A percentile compares a stretch with the other conserved stretches of the same genome.
Conservation (phyloP, 2,113 vertebrate species). For the Monopterus albus region DNA sequence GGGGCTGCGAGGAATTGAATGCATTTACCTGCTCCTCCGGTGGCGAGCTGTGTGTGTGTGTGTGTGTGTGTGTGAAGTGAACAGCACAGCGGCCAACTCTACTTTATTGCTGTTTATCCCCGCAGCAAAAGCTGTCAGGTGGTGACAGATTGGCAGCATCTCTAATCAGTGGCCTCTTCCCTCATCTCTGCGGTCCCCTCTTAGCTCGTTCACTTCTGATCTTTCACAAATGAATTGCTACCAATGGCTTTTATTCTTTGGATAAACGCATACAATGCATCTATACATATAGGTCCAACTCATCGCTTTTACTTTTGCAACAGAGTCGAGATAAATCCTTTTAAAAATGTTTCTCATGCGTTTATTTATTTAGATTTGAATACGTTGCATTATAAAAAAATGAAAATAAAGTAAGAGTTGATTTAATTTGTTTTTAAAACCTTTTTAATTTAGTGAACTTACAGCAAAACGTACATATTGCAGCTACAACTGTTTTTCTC, state of each 20-base stretch:
- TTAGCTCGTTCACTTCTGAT: constrained; percentile 59
- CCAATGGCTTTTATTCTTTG: constrained; percentile 38
- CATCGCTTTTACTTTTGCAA: background rate
- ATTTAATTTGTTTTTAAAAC: background rate
- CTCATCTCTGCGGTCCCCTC: constrained; percentile 50
- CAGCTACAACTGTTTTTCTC: background rate
- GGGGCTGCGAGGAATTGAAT: constrained; percentile 53
- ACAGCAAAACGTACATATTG: background rate
- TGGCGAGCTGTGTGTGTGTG: constrained; percentile 55
- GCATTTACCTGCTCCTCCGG: constrained; percentile 71
- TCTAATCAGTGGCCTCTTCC: constrained; percentile 71
- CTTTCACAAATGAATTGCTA: constrained; percentile 44
- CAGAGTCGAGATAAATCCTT: too few relatives aligned
- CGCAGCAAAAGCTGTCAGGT: constrained; percentile 76
- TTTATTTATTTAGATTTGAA: too few relatives aligned
- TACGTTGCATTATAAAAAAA: too few relatives aligned
- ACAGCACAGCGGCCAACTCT: constrained; percentile 65
- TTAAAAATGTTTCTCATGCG: too few relatives aligned
- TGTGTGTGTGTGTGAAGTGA: constrained; percentile 63
- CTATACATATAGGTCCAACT: constrained; percentile 3
- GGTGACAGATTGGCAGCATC: constrained; percentile 76
- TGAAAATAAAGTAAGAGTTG: background rate
- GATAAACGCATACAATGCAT: constrained; percentile 4
- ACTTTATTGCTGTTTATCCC: constrained; percentile 82
- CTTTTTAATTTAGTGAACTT: background rate